A percentile compares a stretch with the other conserved stretches of the same genome.
phyloP scores from a whole-genome alignment of 2,797 vertebrate species.

The Numenius phaeopus region DNA sequence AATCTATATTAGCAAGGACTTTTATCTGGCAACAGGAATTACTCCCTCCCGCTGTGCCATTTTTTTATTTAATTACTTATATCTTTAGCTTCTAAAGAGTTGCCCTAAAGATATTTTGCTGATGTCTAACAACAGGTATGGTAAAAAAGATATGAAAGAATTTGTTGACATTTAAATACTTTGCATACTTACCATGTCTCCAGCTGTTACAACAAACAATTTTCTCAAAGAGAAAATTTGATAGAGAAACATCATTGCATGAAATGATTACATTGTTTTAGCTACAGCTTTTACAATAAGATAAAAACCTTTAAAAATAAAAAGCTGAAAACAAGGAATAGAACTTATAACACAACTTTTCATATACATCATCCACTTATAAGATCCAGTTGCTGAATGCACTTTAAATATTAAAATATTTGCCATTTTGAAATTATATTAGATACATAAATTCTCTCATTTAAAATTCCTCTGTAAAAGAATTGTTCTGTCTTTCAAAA shows the following conservation, averaged over 20 bases:
- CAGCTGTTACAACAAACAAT: neutral
- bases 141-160: neutral
- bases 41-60: fast-evolving
- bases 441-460: neutral
- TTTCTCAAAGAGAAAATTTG: neutral
- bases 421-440: neutral
- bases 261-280: neutral
- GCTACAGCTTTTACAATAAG: neutral
- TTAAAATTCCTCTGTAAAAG: neutral
- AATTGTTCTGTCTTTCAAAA: neutral
- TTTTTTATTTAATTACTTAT: neutral
- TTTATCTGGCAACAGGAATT: neutral
- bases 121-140: neutral
- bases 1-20: neutral
- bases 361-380: neutral
- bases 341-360: neutral
- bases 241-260: neutral
- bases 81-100: neutral
- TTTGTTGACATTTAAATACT: neutral
- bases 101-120: neutral
- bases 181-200: neutral
- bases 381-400: neutral
- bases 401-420: neutral
- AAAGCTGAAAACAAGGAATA: neutral
- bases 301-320: neutral